Base-by-base conservation (phyloP, 2,888 invertebrate species). In the Drosophila dives region DNA sequence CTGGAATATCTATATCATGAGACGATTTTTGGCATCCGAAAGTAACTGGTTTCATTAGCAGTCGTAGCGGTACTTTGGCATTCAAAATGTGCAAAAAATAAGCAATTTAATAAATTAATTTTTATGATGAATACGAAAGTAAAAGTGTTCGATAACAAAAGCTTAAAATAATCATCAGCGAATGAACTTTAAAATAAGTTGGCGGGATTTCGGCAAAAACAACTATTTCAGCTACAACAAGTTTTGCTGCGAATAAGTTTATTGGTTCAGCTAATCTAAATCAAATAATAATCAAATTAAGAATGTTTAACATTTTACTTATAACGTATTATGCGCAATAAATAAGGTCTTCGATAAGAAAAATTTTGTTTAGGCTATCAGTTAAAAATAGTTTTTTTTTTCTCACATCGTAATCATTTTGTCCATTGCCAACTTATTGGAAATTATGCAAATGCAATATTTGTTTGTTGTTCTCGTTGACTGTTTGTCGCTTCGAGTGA, bases 401-500 rank as follows among this genome's bases (percentile, higher is more conserved):
- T n/a, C n/a, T n/a, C 26, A 36, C 23, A 23, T 49, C 23, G n/a
- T 51, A 36, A 45, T 42, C 26, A 55, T 20, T 20, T 48, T 48
- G 29, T 40, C 12, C 17, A 29, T 17, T 32, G 66, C 2, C n/a
- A 12, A 20, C 17, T 38, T 17, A 20, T 23, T 36, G 48, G 6
- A 38, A 56, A 63, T 68, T 53, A 68, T 67, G 51, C 17, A 45
- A 61, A 60, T 73, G 32, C 36, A 17, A 20, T 48, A 36, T 29
- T 11, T 26, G 23, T 5, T 26, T 49, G 40, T 45, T 20, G 20
- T 23, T 49, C 6, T 23, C 3, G 20, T 33, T 17, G 34, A 8
- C 20, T 40, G 20, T 32, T 6, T 32, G 33, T 20, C 29, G 32
- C 54, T 55, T 71, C 71, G 61, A 73, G 75, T 74, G 77, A 72